Base-by-base conservation (phyloP, 2,113 vertebrate species). In the Edolisoma coerulescens region DNA sequence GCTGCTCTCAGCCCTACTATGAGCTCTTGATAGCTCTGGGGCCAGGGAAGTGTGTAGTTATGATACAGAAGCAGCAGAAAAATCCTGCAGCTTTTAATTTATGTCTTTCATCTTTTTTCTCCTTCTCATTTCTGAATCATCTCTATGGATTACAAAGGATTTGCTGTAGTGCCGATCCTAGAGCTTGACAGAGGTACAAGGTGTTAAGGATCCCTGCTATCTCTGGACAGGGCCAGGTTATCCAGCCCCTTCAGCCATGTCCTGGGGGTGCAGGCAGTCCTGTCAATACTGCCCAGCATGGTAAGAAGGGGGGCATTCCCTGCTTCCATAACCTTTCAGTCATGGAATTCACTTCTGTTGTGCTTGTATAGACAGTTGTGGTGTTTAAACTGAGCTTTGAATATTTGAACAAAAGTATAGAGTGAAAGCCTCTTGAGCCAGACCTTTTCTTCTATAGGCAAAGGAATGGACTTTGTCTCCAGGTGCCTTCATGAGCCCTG, bases 221-320 rank as follows among this genome's bases (percentile, higher is more conserved):
- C 5, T 42, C 70, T 1, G 3, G 44, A 75, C 16, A 47, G 37
- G 16, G 9, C 6, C 47, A 73, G 35, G 49, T 63, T 83, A 64
- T 39, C 14, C 6, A 13, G 3, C 7, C 18, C 5, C 17, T 30
- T 15, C 3, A 1, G 19, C 13, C 41, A 16, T 5, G 32, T 67
- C 27, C 26, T 77, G 57, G 37, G 18, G 13, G 9, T 56, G 28
- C 50, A 86, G 50, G 21, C 10, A 71, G 39, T 22, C 20, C 61
- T 53, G 13, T 49, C 60, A 59, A 37, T 30, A 8, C 32, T 76
- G 50, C 41, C 3, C 2, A 44, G 8, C 30, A 42, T 5, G 6
- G 13, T 22, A 32, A 52, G 35, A 68, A 71, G 28, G 0, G 3
- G 18, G 20, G 13, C 68, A 52, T n/a, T 73, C 41, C 10, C 6